These are phyloP conservation scores for Betta splendens DNA, from an alignment of 2,797 vertebrate species.

Conservation along the genomic window DNA sequence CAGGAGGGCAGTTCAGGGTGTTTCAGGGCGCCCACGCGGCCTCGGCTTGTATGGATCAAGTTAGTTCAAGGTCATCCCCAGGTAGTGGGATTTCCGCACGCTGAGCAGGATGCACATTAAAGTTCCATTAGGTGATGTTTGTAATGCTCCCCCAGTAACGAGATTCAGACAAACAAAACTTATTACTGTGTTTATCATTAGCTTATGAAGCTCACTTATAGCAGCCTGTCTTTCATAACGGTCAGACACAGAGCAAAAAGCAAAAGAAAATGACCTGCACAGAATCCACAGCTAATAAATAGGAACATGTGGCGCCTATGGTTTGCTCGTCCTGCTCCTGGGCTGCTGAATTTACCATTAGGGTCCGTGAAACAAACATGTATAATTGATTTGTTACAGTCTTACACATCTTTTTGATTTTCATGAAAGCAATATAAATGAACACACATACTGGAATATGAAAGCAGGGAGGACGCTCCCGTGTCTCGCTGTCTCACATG, in stretches of 20 bases:
- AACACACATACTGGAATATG: background rate
- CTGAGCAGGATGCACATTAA: conserved; percentile 45
- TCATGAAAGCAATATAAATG: background rate
- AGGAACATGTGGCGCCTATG: background rate
- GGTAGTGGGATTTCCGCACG: conserved; percentile 60
- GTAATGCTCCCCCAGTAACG: background rate
- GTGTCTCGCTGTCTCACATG: background rate
- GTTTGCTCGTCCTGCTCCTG: background rate
- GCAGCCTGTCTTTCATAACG: background rate
- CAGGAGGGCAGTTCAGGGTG: conserved; percentile 23
- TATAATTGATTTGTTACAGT: background rate
- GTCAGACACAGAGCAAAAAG: background rate
- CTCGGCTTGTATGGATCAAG: conserved; percentile 24
- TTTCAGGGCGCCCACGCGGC: conserved; percentile 29
- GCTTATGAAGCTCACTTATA: background rate
- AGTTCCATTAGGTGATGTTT: background rate
- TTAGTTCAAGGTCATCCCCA: conserved; percentile 63
- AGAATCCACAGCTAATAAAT: no score
- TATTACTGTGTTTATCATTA: background rate
- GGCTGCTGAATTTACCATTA: background rate
- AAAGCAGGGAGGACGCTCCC: background rate
- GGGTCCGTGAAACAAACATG: background rate
- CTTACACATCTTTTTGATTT: background rate
- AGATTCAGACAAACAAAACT: background rate
- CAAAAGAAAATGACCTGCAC: background rate